Conservation (phyloP, 2,888 invertebrate genomes). For the Cataglyphis rosenhaueri region DNA sequence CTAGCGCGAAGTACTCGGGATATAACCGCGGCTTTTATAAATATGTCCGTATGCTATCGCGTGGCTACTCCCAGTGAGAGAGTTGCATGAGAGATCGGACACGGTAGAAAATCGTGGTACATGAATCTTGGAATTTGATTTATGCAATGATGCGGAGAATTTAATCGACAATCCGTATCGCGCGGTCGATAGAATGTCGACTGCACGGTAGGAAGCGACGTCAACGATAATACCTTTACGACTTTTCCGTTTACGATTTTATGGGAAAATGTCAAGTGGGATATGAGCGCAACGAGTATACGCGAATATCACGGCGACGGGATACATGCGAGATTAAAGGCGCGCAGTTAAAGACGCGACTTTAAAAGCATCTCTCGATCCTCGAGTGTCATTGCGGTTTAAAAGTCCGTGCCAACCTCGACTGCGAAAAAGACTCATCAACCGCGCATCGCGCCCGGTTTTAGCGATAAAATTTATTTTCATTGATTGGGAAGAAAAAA, state of each 20-base stretch:
- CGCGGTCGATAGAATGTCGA: conserved; percentile 16
- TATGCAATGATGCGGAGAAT: conserved; percentile 28
- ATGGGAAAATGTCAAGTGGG: conserved; percentile 30
- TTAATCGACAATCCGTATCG: conserved; percentile 42
- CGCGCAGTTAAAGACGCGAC: conserved; percentile 29
- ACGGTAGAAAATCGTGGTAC: background rate
- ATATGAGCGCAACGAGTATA: conserved; percentile 9
- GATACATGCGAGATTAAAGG: conserved; percentile 25
- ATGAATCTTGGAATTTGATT: conserved; percentile 50
- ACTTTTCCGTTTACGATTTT: conserved; percentile 31
- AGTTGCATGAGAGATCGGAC: conserved; percentile 6
- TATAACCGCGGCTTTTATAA: conserved; percentile 33
- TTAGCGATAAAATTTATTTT: conserved; percentile 47
- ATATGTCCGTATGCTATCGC: conserved; percentile 36
- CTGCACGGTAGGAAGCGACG: conserved; percentile 22
- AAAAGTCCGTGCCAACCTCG: conserved; percentile 30
- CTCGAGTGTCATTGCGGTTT: conserved; percentile 28
- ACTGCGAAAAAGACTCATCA: conserved; percentile 14
- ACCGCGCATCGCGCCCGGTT: background rate
- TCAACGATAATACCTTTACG: conserved; percentile 17
- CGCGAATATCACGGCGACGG: conserved; percentile 28
- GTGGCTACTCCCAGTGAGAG: conserved; percentile 17
- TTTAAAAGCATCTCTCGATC: conserved; percentile 43
- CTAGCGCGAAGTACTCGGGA: background rate
- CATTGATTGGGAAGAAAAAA: background rate